These are phyloP conservation scores for Parapsyche elsis DNA, from an alignment of 1,140 invertebrate genomes.

Conservation along the genomic window DNA sequence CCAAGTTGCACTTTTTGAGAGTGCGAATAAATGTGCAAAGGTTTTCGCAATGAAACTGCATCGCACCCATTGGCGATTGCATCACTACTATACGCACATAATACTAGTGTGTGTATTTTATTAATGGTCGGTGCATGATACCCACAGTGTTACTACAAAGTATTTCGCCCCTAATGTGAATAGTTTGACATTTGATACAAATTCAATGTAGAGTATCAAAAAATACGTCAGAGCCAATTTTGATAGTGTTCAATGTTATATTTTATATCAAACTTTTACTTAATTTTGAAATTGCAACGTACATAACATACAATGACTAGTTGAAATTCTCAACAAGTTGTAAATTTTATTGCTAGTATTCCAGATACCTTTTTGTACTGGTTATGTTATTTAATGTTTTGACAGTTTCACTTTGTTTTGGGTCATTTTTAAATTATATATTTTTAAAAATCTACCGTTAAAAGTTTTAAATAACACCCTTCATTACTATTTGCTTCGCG, in stretches of 20 bases:
- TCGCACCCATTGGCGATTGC: not conserved
- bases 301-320: too few relatives aligned
- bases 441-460: constrained; percentile 13
- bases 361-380: too few relatives aligned
- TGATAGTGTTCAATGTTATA: too few relatives aligned
- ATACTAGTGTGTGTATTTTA: constrained; percentile 48
- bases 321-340: too few relatives aligned
- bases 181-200: too few relatives aligned
- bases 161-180: not conserved
- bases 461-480: constrained; percentile 40
- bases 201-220: not conserved
- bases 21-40: too few relatives aligned
- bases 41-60: not conserved
- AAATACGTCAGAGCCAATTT: not conserved
- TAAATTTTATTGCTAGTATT: too few relatives aligned
- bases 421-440: not conserved
- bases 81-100: constrained; percentile 13
- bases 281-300: too few relatives aligned
- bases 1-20: too few relatives aligned
- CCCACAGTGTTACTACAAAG: constrained; percentile 34
- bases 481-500: constrained; percentile 43
- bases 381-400: too few relatives aligned
- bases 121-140: constrained; percentile 39
- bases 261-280: too few relatives aligned
- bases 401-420: too few relatives aligned